Evolutionary conservation across 2,113 vertebrate genomes (phyloP), one percentile per base, ranked within the genome.

Genomic region (Heliornis fulica): DNA sequence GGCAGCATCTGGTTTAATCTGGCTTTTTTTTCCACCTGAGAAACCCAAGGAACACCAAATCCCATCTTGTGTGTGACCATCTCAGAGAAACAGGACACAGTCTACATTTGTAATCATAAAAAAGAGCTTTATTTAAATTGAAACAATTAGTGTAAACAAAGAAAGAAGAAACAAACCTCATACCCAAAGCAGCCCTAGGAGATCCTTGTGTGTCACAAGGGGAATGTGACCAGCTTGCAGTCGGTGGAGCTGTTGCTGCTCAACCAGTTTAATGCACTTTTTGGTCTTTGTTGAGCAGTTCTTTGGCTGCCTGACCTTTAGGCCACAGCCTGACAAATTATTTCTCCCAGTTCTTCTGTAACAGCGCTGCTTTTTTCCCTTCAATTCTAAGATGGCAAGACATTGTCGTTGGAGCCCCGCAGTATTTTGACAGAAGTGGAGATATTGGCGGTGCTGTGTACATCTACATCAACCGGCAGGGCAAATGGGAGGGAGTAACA

Each of bases 331-430:
- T 26, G 34, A 65, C 18, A 26, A 70, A n/a, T 38, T 63, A 6
- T 15, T 90, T 56, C 69, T 79, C 59, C 71, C 29, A 50, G 14
- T 63, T 93, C 19, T 70, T 57, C 64, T n/a, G 12, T 71, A 92
- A 93, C 88, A 87, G 16, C 14, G 19, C 20, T 80, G 20, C 1
- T 18, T 45, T 48, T 25, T 4, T 66, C 83, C 7, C 38, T 86
- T 90, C 92, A 9, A 70, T 54, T 32, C 40, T 54, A 75, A 99
- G 99, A 63, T 99, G 99, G 99, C 98, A 99, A 93, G 99, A 99
- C 97, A 98, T 99, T 34, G 98, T 99, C 41, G 98, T 99, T n/a
- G 99, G 99, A 96, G 99, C 99, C 2, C 99, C 99, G 1, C 99
- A 99, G 75, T 99, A 99, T 96, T 99, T 99, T 96, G 98, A 99